These are phyloP conservation scores for Brachionus koreanus DNA, from an alignment of 1,140 invertebrate genomes.

Conservation along the genomic window DNA sequence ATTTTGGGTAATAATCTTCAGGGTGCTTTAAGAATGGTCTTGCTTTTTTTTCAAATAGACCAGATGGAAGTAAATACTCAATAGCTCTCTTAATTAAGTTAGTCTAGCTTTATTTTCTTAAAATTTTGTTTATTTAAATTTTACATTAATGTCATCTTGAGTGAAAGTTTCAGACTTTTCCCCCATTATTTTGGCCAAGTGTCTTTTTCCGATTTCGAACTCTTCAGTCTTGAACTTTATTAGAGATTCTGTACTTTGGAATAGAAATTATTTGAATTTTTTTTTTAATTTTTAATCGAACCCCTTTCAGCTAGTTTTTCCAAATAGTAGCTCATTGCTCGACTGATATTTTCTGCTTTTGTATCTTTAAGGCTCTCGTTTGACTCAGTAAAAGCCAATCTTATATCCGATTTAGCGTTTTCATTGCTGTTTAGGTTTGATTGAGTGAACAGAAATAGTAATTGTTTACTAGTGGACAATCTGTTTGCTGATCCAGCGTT, in stretches of 20 bases:
- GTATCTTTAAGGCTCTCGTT: not conserved
- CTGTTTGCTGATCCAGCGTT: not conserved
- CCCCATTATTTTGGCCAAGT: constrained; percentile 98
- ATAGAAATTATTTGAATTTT: constrained; percentile 41
- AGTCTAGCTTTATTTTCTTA: not conserved
- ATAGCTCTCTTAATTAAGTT: constrained; percentile 69
- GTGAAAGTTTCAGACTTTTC: constrained; percentile 79
- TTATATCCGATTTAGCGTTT: not conserved
- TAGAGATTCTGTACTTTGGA: constrained; percentile 67
- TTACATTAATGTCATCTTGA: constrained; percentile 79
- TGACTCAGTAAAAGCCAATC: not conserved
- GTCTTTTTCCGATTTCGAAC: constrained; percentile 83
- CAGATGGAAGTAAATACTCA: constrained; percentile 84
- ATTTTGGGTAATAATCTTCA: constrained; percentile 73
- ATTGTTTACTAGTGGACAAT: not conserved
- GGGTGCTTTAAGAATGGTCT: constrained; percentile 81
- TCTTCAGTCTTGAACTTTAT: constrained; percentile 68
- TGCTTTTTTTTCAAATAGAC: constrained; percentile 74
- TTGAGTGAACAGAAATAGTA: not conserved
- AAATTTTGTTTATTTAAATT: constrained; percentile 45
- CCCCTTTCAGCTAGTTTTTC: constrained; percentile 31
- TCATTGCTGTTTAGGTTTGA: not conserved
- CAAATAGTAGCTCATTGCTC: constrained; percentile 44
- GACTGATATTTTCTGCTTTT: constrained; percentile 39
- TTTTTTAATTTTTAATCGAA: not conserved